Evolutionary conservation across 1,140 invertebrate genomes (phyloP).

Genomic region (Trichonephila clavata): DNA sequence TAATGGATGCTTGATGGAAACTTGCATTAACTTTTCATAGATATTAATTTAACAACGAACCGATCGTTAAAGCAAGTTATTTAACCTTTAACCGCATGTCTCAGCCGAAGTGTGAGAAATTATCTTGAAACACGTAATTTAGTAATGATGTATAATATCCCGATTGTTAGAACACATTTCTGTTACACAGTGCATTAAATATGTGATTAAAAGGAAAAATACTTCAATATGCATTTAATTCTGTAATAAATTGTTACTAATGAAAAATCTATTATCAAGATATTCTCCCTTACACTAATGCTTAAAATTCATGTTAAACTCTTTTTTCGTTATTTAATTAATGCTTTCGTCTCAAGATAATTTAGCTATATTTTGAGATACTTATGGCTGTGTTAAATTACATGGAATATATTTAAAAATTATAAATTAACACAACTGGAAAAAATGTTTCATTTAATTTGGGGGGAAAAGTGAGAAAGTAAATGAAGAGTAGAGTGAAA

Average conservation of each 20-base stretch:
- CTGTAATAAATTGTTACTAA: neutral
- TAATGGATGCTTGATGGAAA: constrained; percentile 49
- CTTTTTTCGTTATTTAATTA: no score
- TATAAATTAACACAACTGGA: no score
- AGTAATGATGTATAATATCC: constrained; percentile 38
- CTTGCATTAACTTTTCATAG: constrained; percentile 60
- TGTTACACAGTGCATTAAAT: constrained; percentile 2
- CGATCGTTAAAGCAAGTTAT: constrained; percentile 41
- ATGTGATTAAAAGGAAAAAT: constrained; percentile 2
- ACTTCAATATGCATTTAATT: neutral
- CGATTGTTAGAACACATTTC: constrained; percentile 24
- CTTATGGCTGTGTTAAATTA: no score
- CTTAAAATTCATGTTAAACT: no score
- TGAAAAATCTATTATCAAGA: no score
- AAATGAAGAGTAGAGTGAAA: no score
- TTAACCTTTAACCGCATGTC: constrained; percentile 57
- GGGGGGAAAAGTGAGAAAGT: no score
- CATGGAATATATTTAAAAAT: no score
- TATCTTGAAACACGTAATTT: constrained; percentile 25
- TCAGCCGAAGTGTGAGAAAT: constrained; percentile 29
- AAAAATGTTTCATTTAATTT: no score
- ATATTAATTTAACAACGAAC: constrained; percentile 51
- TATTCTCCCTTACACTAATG: no score
- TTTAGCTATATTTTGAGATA: no score
- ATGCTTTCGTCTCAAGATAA: no score